Conservation (phyloP, 2,888 invertebrate genomes). For the Leptopilina syphax region DNA sequence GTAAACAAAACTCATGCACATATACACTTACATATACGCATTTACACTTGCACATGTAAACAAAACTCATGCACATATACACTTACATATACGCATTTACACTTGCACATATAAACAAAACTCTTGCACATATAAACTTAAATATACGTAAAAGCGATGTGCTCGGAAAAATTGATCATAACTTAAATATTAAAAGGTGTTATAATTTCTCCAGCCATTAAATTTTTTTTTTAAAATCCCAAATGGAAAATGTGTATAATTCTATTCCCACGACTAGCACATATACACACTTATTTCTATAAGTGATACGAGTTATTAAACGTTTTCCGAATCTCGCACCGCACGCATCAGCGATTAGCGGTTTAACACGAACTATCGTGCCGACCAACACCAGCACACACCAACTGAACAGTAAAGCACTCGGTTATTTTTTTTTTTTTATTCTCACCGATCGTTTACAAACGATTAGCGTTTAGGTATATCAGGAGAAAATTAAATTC, state of each 20-base stretch:
- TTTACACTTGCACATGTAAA: no score
- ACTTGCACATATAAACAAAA: no score
- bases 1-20: no score
- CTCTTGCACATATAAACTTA: no score
- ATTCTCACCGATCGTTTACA: conserved; percentile 17
- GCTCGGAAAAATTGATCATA: no score
- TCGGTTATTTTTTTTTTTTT: neutral
- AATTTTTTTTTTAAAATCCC: neutral
- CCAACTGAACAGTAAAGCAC: conserved; percentile 6
- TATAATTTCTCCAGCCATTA: neutral
- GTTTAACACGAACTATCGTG: conserved; percentile 32
- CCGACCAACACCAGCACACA: conserved; percentile 17
- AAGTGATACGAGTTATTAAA: conserved; percentile 37
- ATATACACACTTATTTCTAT: neutral
- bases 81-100: no score
- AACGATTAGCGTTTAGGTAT: conserved; percentile 32
- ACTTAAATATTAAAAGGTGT: no score
- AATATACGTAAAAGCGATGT: no score
- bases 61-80: no score
- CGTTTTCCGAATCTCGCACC: conserved; percentile 28
- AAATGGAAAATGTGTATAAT: conserved; percentile 1
- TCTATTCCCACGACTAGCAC: conserved; percentile 26
- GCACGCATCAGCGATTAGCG: conserved; percentile 37
- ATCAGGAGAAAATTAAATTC: conserved; percentile 37
- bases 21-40: no score